phyloP scores from a whole-genome alignment of 2,888 invertebrate genomes.

The Anthophora plumipes region DNA sequence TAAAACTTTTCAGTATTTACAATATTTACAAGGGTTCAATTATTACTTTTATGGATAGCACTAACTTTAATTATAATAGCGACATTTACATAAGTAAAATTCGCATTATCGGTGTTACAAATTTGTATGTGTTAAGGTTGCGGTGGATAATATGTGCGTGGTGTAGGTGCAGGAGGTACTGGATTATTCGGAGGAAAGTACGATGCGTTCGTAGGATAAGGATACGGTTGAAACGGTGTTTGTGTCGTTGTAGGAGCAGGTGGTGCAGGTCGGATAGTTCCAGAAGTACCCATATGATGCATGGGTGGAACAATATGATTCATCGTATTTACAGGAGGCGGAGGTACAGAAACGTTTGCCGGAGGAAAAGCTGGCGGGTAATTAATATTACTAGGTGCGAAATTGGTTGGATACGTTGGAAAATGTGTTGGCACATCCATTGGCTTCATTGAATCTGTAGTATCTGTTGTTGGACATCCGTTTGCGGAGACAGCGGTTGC shows the following conservation, averaged over 20 bases:
- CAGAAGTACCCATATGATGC: slow-evolving; percentile 75
- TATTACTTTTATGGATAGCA: slow-evolving; percentile 27
- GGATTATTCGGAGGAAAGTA: slow-evolving; percentile 79
- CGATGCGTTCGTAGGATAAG: slow-evolving; percentile 79
- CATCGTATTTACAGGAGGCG: slow-evolving; percentile 80
- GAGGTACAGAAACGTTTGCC: slow-evolving; percentile 81
- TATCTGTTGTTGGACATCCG: slow-evolving; percentile 77
- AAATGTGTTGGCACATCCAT: slow-evolving; percentile 79
- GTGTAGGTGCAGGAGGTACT: slow-evolving; percentile 75
- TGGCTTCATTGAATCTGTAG: slow-evolving; percentile 77
- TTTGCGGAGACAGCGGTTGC: slow-evolving; percentile 76
- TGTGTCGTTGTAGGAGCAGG: slow-evolving; percentile 73
- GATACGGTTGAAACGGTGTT: slow-evolving; percentile 75
- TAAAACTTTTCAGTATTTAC: slow-evolving; percentile 57
- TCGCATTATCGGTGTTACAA: slow-evolving; percentile 38
- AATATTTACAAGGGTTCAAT: slow-evolving; percentile 65
- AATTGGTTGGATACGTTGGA: slow-evolving; percentile 78
- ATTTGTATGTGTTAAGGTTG: slow-evolving; percentile 71
- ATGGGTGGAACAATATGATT: slow-evolving; percentile 81
- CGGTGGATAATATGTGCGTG: slow-evolving; percentile 80
- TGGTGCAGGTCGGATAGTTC: slow-evolving; percentile 74
- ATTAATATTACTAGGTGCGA: slow-evolving; percentile 74
- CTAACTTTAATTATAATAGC: slow-evolving; percentile 48
- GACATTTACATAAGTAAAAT: slow-evolving; percentile 32
- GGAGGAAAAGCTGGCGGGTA: slow-evolving; percentile 83